Evolutionary conservation across 1,140 invertebrate species (phyloP), one percentile per base, ranked within the genome.

Genomic region (Trachelipus rathkii): DNA sequence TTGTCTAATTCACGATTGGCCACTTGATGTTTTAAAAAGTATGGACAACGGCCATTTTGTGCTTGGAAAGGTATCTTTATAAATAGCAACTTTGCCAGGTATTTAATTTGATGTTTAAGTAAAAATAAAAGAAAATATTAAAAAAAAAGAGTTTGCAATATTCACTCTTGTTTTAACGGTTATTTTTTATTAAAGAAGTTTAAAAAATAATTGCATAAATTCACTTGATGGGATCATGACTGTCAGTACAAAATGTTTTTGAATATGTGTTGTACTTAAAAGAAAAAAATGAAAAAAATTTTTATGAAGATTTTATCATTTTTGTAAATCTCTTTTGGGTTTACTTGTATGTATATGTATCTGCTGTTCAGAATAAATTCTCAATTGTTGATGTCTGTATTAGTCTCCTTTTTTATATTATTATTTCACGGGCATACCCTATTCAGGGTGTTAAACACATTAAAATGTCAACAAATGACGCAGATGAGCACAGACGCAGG

Each of bases 181-280:
- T 60, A 60, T 33, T 33, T 33, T 33, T 33, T 33, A 33, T 6
- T 33, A 33, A 33, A 33, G 33, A 33, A 33, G 33, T 33, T 33
- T 33, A 33, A 33, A 33, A 33, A 33, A 33, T 33, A 33, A 33
- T 15, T 60, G 50, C 50, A 60, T 13, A 60, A 60, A 60, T 60
- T 60, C 50, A 60, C 50, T 60, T 60, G 50, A 60, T 60, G 50
- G 50, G 50, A 60, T 60, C 50, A 60, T 60, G 50, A 60, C 50
- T 60, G 50, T 60, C 50, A 60, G 50, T 60, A 60, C 50, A 60
- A 60, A 60, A 60, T 60, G 50, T 60, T 60, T 60, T 60, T 60
- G 50, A 19, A 60, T 60, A 60, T 19, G 19, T 60, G 33, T 33
- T 33, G 50, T 60, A 60, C 50, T 60, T 60, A 60, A 60, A 60